Evolutionary conservation across 2,888 invertebrate genomes (phyloP).

Genomic region (Leptinotarsa haldemani): DNA sequence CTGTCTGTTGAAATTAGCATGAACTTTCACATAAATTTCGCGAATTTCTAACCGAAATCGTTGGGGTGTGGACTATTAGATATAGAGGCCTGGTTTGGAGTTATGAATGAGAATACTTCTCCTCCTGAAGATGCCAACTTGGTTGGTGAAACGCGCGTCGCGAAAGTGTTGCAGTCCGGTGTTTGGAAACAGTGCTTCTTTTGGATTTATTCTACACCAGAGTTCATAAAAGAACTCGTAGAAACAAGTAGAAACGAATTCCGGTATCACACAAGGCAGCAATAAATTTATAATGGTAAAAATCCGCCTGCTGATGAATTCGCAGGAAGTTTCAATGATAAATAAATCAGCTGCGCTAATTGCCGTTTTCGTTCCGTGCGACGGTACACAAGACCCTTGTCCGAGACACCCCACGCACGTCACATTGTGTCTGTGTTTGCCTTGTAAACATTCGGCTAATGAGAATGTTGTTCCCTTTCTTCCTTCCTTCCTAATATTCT

Average conservation of each 20-base stretch:
- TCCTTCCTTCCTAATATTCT: constrained; percentile 8
- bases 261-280: constrained; percentile 12
- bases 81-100: too few species aligned
- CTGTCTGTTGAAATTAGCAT: too few species aligned
- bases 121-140: too few species aligned
- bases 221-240: background rate
- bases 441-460: constrained; percentile 27
- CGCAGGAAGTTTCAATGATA: constrained; percentile 49
- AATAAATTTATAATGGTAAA: constrained; percentile 44
- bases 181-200: too few species aligned
- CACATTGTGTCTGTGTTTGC: constrained; percentile 31
- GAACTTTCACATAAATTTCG: too few species aligned
- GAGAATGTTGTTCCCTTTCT: constrained; percentile 19
- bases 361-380: constrained; percentile 38
- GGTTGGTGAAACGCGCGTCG: too few species aligned
- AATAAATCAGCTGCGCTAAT: constrained; percentile 44
- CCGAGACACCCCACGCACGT: constrained; percentile 19
- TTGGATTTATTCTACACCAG: background rate
- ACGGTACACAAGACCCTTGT: constrained; percentile 23
- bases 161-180: too few species aligned
- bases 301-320: constrained; percentile 41
- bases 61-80: too few species aligned
- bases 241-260: background rate
- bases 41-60: too few species aligned
- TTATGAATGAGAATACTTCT: too few species aligned